Evolutionary conservation across 2,888 invertebrate species (phyloP), one percentile per base, ranked within the genome.

Genomic region (Gastrophysa polygoni): DNA sequence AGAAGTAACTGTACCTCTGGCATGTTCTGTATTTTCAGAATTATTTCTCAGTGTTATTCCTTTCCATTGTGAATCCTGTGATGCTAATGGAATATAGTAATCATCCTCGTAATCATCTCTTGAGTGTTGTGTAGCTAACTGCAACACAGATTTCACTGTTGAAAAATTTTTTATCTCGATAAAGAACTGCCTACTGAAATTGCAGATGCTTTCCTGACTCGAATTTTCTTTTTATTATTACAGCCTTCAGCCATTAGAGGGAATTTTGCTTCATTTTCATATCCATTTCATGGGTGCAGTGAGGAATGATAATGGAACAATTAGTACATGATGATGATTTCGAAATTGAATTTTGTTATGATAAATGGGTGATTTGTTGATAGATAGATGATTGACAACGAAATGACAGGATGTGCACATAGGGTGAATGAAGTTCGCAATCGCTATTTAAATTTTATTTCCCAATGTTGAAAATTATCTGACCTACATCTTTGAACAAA

Each of bases 51-150:
- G 62, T 38, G 47, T 32, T 49, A 67, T 61, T 57, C 67, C 67
- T 46, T 50, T 67, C 67, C 67, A 67, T 57, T 57, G 47, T 20
- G 67, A 67, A 59, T 67, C 67, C 48, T 61, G 61, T 28, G 67
- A 59, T 8, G 58, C 54, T 20, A 67, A 29, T 14, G 67, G 67
- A 51, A 57, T 60, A n/a, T 61, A 58, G 43, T 51, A 60, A 24
- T 67, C 64, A 24, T 63, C 59, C 1, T 66, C 59, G 10, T 50
- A 46, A 24, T 61, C 49, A 18, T 28, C 17, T 28, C 50, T 28
- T 32, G 57, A 38, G 21, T 48, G 43, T 29, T 48, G 46, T 10
- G 46, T 49, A 24, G 21, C 49, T 28, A 48, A 29, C 47, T 51
- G 43, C 17, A 47, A 44, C 29, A 14, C 14, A 56, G 24, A n/a